Evolutionary conservation across 2,888 invertebrate genomes (phyloP), one percentile per base, ranked within the genome.

Genomic region (Aphodius granarius): DNA sequence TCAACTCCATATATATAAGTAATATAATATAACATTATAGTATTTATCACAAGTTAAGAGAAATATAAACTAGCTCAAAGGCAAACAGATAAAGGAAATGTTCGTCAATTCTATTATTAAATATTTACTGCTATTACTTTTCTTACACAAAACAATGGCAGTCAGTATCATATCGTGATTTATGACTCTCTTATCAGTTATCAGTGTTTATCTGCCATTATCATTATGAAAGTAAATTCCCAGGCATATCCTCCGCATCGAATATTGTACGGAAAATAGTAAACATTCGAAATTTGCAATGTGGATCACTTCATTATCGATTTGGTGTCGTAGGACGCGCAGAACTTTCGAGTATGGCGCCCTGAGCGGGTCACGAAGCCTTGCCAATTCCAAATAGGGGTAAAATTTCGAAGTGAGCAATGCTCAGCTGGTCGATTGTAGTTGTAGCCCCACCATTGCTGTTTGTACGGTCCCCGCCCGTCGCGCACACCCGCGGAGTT

Each of bases 371-470:
- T 63, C 63, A 66, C 66, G 19, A 23, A 72, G 18, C n/a, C 63
- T 66, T 23, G 21, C 63, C 63, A 70, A 20, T 73, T 74, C 74
- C 72, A 43, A 73, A 71, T 73, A 73, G n/a, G 43, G 73, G 68
- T 65, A 72, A 62, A 72, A 72, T 70, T 72, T 72, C 62, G 21
- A 66, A 65, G 73, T 72, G 66, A 62, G 17, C 66, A 77, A 13
- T 75, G 75, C 63, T 63, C 43, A 63, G 63, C 74, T 82, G 82
- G 82, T 70, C 80, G 81, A 80, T 77, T 82, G 81, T 80, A 79
- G 70, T 63, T 63, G 16, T 70, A 75, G 73, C 78, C 78, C 81
- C 80, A 78, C 79, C 76, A 75, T 71, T 63, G 63, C 63, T 43
- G 63, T 64, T 73, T n/a, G 71, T 18, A 22, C 23, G 43, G 9